Percentiles rank a stretch among this genome's conserved stretches.
These are phyloP conservation scores for Andrena cerasifolii DNA, from an alignment of 1,140 invertebrate genomes.

Conservation along the genomic window DNA sequence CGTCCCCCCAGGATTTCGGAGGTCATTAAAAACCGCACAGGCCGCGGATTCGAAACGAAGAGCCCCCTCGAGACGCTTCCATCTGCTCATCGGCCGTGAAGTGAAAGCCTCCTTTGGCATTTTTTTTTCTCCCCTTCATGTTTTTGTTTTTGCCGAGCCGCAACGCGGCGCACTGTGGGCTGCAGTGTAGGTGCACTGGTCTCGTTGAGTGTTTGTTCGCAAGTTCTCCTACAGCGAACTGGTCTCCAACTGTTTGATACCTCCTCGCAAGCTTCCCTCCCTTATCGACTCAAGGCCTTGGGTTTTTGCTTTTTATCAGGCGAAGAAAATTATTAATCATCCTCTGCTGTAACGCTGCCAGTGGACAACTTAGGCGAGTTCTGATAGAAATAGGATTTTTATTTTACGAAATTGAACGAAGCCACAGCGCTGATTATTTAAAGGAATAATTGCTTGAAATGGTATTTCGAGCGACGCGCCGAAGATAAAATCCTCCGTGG, in stretches of 20 bases:
- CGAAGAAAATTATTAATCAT: no score
- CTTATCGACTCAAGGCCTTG: no score
- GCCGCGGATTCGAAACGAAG: conserved; percentile 36
- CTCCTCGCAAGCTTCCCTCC: no score
- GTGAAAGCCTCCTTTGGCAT: conserved; percentile 41
- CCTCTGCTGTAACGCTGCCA: no score
- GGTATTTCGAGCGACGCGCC: no score
- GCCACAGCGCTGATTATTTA: no score
- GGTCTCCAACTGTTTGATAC: no score
- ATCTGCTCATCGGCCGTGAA: conserved; percentile 41
- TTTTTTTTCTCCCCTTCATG: conserved; percentile 28
- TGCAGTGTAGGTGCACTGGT: neutral
- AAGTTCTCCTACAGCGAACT: neutral
- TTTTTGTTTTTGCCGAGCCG: conserved; percentile 13
- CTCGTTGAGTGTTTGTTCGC: neutral
- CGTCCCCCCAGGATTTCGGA: neutral
- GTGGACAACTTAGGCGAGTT: no score
- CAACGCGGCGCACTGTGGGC: neutral
- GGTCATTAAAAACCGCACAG: conserved; percentile 22
- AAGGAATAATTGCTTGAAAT: no score
- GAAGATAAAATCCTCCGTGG: neutral
- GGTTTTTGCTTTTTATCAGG: no score
- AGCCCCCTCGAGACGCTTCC: conserved; percentile 40
- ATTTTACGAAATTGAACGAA: no score
- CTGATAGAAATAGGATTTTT: no score